Percentiles rank a stretch among this genome's conserved stretches.
phyloP scores from a whole-genome alignment of 2,113 vertebrate species.

The Piprites chloris region DNA sequence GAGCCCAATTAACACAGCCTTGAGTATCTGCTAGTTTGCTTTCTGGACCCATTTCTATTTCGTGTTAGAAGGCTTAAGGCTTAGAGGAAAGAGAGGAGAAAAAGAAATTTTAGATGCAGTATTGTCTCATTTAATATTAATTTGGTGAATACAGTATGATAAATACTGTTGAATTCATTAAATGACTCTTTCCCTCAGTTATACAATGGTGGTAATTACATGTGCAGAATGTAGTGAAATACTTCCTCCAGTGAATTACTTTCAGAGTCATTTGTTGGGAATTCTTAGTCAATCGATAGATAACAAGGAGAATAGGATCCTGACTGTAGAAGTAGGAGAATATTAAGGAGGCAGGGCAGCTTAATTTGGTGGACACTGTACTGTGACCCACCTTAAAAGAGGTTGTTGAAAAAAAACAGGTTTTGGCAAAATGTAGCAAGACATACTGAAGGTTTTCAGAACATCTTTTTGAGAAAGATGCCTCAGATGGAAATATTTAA shows the following conservation, averaged over 20 bases:
- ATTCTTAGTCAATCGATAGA: neutral
- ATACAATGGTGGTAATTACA: neutral
- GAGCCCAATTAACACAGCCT: conserved; percentile 2
- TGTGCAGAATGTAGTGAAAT: neutral
- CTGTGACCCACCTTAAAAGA: neutral
- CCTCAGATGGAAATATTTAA: neutral
- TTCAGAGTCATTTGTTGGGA: neutral
- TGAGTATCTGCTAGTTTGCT: neutral
- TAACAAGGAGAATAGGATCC: neutral
- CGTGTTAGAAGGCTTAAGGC: neutral
- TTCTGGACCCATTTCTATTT: neutral
- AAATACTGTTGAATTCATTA: neutral
- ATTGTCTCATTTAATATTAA: conserved; percentile 5
- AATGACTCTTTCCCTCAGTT: neutral
- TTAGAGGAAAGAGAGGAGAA: neutral
- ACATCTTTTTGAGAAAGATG: neutral
- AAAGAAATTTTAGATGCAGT: neutral
- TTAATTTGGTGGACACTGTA: neutral
- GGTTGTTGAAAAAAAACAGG: neutral
- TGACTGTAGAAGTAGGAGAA: neutral
- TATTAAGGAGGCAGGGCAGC: neutral
- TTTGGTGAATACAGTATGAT: neutral
- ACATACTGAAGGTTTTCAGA: neutral
- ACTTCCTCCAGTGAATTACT: neutral
- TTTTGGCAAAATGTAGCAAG: neutral